phyloP scores from a whole-genome alignment of 2,113 vertebrate genomes.

The Peromyscus maniculatus region DNA sequence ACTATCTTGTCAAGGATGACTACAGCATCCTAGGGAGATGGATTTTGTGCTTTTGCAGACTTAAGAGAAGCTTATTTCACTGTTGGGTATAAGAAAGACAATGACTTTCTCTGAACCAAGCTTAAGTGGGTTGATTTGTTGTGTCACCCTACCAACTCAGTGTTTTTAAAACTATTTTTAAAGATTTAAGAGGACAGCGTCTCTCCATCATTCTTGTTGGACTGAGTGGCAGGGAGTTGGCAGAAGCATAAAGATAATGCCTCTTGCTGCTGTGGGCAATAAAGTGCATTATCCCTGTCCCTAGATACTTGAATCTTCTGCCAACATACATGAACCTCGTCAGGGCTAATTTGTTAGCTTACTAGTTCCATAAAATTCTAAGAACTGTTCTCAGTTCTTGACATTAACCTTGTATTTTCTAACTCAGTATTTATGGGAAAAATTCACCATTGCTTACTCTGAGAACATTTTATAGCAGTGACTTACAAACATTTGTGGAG shows the following conservation, averaged over 20 bases:
- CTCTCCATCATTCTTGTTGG: background rate
- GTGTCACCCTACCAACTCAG: fast-evolving
- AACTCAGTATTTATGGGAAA: constrained; percentile 27
- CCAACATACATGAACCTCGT: background rate
- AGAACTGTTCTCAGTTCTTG: background rate
- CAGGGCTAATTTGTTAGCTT: background rate
- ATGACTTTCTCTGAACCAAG: background rate
- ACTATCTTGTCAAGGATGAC: background rate
- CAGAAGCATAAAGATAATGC: background rate
- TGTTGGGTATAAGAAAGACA: background rate
- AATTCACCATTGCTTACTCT: constrained; percentile 12
- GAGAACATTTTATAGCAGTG: constrained; percentile 14
- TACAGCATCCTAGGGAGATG: background rate
- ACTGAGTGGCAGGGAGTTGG: background rate
- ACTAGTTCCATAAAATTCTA: background rate
- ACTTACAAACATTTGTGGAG: constrained; percentile 19
- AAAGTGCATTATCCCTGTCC: background rate
- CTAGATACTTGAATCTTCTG: background rate
- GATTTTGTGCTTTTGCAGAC: background rate
- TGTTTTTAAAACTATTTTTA: background rate
- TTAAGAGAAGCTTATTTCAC: background rate
- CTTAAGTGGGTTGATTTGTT: background rate
- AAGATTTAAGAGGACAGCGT: background rate
- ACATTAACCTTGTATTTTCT: constrained; percentile 31
- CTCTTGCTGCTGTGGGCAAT: background rate